Evolutionary conservation across 2,797 vertebrate genomes (phyloP).

Genomic region (Mus spretus): DNA sequence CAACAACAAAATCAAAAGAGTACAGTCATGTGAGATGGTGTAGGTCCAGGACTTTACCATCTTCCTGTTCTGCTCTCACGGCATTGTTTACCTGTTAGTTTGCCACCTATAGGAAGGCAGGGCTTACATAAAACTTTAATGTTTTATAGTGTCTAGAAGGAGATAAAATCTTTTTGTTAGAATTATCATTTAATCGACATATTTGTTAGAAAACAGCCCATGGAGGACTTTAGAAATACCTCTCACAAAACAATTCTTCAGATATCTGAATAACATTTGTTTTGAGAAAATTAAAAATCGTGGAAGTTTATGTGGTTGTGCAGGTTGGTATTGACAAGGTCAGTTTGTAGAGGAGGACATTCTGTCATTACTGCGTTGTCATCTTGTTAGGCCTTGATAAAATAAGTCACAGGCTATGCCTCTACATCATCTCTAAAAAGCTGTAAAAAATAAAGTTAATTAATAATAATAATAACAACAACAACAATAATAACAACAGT

Average conservation of each 20-base stretch:
- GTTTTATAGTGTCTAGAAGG: not conserved
- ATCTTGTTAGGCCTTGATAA: not conserved
- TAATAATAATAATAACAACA: not conserved
- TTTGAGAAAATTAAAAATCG: slow-evolving; percentile 2
- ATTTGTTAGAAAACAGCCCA: not conserved
- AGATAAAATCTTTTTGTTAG: not conserved
- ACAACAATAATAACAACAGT: not conserved
- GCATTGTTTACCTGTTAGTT: not conserved
- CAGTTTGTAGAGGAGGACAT: not conserved
- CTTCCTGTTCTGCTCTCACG: not conserved
- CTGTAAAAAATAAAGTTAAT: not conserved
- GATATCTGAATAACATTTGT: slow-evolving; percentile 45
- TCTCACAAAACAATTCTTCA: not conserved
- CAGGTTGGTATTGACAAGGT: not conserved
- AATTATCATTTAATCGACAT: not conserved
- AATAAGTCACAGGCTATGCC: not conserved
- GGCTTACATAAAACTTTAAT: not conserved
- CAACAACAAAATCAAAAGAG: not conserved
- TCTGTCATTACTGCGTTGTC: not conserved
- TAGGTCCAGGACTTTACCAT: not conserved
- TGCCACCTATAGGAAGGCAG: not conserved
- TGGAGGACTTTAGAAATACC: not conserved
- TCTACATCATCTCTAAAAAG: not conserved
- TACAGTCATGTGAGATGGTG: not conserved
- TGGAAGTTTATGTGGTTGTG: not conserved